phyloP scores from a whole-genome alignment of 1,140 invertebrate species.

The Pissodes strobi region DNA sequence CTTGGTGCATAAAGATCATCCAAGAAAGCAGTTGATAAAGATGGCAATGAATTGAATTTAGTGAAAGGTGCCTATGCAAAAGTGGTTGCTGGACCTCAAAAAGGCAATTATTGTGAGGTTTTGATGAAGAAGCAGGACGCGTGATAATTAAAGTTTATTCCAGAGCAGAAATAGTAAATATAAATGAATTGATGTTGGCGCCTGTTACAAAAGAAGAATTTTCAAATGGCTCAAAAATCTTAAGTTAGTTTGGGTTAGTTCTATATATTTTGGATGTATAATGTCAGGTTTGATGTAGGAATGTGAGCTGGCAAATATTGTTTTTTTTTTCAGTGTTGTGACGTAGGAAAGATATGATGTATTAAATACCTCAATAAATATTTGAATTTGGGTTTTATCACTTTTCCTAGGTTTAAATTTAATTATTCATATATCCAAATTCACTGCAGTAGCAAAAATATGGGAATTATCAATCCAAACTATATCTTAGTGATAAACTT shows the following conservation, averaged over 20 bases:
- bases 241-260: conserved; percentile 78
- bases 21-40: conserved; percentile 54
- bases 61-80: conserved; percentile 72
- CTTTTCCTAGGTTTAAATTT: background rate
- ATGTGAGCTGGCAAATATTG: no score
- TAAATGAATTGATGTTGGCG: conserved; percentile 78
- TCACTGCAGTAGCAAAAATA: background rate
- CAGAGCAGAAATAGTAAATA: conserved; percentile 67
- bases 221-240: conserved; percentile 76
- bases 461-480: background rate
- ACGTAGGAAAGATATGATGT: no score
- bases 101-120: conserved; percentile 79
- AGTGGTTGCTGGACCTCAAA: conserved; percentile 72
- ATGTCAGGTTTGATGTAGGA: no score
- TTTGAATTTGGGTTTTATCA: background rate
- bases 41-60: conserved; percentile 57
- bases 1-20: conserved; percentile 71
- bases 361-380: no score
- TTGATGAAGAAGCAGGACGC: conserved; percentile 83
- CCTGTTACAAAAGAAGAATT: conserved; percentile 79
- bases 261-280: no score
- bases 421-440: no score
- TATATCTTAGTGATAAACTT: no score
- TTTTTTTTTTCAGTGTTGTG: no score
- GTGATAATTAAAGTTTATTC: conserved; percentile 79